Conservation (phyloP, 2,113 vertebrate species). For the Lophura nycthemera region DNA sequence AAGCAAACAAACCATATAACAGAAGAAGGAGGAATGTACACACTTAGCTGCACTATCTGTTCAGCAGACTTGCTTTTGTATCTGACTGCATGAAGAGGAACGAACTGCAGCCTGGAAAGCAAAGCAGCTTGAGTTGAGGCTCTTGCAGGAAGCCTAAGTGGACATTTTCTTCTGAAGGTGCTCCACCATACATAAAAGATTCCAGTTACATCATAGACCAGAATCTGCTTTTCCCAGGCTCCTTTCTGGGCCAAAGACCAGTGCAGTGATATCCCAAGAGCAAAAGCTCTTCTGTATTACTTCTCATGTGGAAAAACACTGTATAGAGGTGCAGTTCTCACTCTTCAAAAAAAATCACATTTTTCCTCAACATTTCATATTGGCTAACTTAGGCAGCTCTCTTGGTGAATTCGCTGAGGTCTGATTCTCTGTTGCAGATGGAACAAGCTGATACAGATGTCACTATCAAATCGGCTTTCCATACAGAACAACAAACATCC, state of each 20-base stretch:
- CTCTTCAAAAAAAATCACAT: neutral
- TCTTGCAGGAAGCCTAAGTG: neutral
- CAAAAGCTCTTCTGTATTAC: neutral
- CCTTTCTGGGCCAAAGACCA: neutral
- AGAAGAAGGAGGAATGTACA: neutral
- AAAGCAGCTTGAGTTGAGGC: neutral
- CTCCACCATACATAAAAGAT: neutral
- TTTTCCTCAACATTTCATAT: neutral
- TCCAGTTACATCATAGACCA: accelerated
- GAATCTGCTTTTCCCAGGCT: neutral
- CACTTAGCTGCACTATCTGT: neutral
- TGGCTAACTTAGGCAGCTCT: neutral
- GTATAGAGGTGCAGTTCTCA: accelerated
- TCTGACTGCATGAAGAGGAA: accelerated
- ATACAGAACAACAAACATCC: neutral
- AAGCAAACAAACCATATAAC: no score
- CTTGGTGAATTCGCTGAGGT: neutral
- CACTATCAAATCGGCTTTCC: neutral
- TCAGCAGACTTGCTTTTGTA: neutral
- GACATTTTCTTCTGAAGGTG: neutral
- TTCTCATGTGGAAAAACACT: neutral
- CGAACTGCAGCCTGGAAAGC: neutral
- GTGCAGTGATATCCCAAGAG: neutral
- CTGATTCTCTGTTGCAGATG: neutral
- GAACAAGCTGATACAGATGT: neutral